Percentiles rank a stretch among this genome's conserved stretches.
Conservation (phyloP, 2,113 vertebrate species). For the Erpornis zantholeuca region DNA sequence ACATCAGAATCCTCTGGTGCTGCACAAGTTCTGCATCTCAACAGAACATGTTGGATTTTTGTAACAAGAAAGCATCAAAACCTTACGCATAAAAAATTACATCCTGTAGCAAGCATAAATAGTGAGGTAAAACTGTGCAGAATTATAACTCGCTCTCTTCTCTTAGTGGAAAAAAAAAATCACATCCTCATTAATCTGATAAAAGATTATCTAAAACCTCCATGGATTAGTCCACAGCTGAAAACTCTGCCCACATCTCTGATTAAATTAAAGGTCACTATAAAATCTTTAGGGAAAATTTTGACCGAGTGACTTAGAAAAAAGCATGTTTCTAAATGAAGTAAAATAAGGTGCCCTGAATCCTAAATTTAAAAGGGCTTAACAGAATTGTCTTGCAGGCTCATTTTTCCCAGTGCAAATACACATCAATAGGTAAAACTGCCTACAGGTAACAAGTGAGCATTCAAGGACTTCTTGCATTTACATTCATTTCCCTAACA, state of each 20-base stretch:
- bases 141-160: background rate
- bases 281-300: background rate
- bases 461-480: background rate
- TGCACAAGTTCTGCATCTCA: background rate
- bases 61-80: background rate
- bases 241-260: background rate
- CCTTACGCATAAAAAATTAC: background rate
- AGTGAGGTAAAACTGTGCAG: background rate
- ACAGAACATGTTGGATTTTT: background rate
- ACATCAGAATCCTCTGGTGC: background rate
- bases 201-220: conserved; percentile 33
- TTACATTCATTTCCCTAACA: background rate
- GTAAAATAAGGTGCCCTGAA: background rate
- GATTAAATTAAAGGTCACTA: conserved; percentile 27
- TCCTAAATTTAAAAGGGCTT: background rate
- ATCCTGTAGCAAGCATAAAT: background rate
- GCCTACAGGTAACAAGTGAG: background rate
- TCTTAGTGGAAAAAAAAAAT: background rate
- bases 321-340: background rate
- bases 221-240: background rate
- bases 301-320: background rate
- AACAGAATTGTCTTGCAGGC: background rate
- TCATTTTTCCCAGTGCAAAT: background rate
- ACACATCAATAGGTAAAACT: background rate
- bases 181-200: conserved; percentile 15